These are phyloP conservation scores for Paradoxurus hermaphroditus DNA, from an alignment of 2,113 vertebrate genomes.

Conservation along the genomic window DNA sequence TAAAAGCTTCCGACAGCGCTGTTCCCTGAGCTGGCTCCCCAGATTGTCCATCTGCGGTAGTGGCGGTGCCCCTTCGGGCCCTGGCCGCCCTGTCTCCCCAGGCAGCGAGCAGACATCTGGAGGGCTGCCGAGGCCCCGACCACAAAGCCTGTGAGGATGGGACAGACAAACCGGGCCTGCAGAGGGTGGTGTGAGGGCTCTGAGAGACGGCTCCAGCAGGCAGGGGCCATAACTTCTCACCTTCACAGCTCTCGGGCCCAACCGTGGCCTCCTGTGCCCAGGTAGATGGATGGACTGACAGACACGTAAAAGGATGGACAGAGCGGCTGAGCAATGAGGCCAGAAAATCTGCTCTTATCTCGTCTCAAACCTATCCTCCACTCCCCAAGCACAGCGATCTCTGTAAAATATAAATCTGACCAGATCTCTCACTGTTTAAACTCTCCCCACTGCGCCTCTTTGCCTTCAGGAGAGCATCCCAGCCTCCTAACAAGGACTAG, in stretches of 20 bases:
- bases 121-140: background rate
- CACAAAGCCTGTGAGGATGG: background rate
- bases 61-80: background rate
- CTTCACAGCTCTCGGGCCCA: background rate
- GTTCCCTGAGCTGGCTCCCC: background rate
- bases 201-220: background rate
- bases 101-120: background rate
- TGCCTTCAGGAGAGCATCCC: background rate
- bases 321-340: background rate
- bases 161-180: background rate
- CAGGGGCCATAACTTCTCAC: background rate
- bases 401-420: background rate
- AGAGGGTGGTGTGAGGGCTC: background rate
- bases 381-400: background rate
- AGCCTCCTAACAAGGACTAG: background rate
- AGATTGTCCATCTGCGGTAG: background rate
- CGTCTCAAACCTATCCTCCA: background rate
- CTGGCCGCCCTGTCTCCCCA: background rate
- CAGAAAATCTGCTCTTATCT: background rate
- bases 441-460: background rate
- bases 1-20: conserved; percentile 66
- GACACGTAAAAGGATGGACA: background rate
- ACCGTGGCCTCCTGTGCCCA: background rate
- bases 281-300: background rate
- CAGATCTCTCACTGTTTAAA: background rate